Evolutionary conservation across 2,888 invertebrate species (phyloP).

Genomic region (Leucophora obtusa): DNA sequence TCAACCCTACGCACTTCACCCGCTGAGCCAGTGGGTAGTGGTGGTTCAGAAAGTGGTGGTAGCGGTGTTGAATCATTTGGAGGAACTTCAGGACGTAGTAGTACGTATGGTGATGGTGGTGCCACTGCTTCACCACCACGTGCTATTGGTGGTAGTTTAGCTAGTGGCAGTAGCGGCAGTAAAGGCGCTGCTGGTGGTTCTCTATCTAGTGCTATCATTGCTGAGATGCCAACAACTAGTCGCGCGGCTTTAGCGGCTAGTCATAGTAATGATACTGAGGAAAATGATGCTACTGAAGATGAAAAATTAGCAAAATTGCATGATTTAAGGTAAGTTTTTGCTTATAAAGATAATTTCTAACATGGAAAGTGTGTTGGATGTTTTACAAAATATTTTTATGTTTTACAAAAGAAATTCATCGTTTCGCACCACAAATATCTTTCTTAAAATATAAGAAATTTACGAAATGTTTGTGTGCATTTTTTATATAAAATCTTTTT

Average conservation of each 20-base stretch:
- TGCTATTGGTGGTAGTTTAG: constrained; percentile 57
- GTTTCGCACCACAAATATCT: too few relatives aligned
- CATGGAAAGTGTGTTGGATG: too few relatives aligned
- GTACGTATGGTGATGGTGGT: constrained; percentile 88
- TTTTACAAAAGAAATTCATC: too few relatives aligned
- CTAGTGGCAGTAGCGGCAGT: constrained; percentile 64
- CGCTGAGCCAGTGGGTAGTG: constrained; percentile 86
- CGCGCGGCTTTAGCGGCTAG: constrained; percentile 65
- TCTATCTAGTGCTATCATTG: constrained; percentile 65
- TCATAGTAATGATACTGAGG: constrained; percentile 69
- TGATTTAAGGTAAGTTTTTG: constrained; percentile 72
- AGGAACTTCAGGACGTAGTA: constrained; percentile 96
- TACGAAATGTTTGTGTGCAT: too few relatives aligned
- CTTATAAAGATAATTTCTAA: too few relatives aligned
- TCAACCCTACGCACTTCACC: constrained; percentile 93
- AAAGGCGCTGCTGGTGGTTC: constrained; percentile 66
- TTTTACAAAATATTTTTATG: too few relatives aligned
- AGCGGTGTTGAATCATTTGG: constrained; percentile 95
- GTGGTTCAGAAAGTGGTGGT: constrained; percentile 93
- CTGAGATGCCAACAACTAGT: constrained; percentile 68
- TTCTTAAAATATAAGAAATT: too few relatives aligned
- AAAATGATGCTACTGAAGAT: constrained; percentile 73
- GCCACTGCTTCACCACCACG: constrained; percentile 77
- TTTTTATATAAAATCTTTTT: too few relatives aligned
- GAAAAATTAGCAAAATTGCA: constrained; percentile 77